Conservation (phyloP, 2,888 invertebrate genomes). For the Ophonus ardosiacus region DNA sequence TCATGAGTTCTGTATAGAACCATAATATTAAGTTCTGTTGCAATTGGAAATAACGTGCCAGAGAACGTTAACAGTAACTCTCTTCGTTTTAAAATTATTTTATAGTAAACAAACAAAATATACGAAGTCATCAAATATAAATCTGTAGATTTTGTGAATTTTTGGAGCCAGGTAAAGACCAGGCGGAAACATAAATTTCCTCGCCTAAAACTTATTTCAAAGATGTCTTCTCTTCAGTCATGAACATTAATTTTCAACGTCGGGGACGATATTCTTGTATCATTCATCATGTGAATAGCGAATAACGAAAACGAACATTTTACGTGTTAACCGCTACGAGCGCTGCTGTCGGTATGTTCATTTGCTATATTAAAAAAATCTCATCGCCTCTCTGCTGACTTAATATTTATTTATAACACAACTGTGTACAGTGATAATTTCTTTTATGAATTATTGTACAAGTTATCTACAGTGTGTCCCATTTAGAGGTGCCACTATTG, state of each 20-base stretch:
- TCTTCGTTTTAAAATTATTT: too few relatives aligned
- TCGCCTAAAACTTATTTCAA: not conserved
- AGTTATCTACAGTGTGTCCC: constrained; percentile 11
- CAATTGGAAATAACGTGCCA: not conserved
- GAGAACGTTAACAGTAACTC: not conserved
- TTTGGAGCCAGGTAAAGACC: not conserved
- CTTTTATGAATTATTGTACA: constrained; percentile 24
- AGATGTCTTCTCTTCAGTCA: constrained; percentile 13
- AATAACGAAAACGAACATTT: not conserved
- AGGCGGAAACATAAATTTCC: constrained; percentile 16
- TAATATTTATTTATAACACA: constrained; percentile 17
- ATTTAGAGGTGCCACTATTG: too few relatives aligned
- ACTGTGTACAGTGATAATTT: constrained; percentile 18
- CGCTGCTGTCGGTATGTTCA: constrained; percentile 10
- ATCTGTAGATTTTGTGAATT: not conserved
- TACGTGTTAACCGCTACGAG: not conserved
- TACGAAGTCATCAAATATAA: constrained; percentile 1
- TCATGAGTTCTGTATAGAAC: not conserved
- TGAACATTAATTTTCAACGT: constrained; percentile 48
- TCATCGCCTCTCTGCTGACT: not conserved
- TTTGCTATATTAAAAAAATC: constrained; percentile 33
- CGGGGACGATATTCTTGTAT: constrained; percentile 29
- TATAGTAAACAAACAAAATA: not conserved
- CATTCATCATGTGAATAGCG: constrained; percentile 45
- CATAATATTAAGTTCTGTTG: not conserved